Evolutionary conservation across 2,888 invertebrate species (phyloP).

Genomic region (Oxyteleia sp.): DNA sequence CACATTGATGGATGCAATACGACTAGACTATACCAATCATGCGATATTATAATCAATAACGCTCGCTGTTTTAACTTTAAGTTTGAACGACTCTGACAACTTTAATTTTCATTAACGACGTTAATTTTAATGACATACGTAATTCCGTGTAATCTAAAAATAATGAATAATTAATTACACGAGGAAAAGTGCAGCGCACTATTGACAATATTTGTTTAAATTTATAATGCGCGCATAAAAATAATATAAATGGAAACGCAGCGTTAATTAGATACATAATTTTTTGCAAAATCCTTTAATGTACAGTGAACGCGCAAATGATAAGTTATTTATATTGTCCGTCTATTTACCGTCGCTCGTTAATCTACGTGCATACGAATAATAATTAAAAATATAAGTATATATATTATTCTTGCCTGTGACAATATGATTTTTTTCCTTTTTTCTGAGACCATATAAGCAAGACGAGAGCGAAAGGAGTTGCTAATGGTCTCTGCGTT

Average conservation of each 20-base stretch:
- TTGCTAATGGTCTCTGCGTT: slow-evolving; percentile 82
- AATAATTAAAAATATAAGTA: slow-evolving; percentile 37
- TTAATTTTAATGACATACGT: slow-evolving; percentile 74
- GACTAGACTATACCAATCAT: slow-evolving; percentile 86
- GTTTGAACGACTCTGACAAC: slow-evolving; percentile 76
- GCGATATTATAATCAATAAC: slow-evolving; percentile 86
- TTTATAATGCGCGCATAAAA: background rate
- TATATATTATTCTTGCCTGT: slow-evolving; percentile 47
- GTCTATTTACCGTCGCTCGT: slow-evolving; percentile 20
- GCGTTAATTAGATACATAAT: slow-evolving; percentile 33
- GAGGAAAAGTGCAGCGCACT: background rate
- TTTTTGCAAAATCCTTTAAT: slow-evolving; percentile 46
- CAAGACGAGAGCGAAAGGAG: slow-evolving; percentile 72
- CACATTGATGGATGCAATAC: slow-evolving; percentile 81
- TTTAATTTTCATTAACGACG: no score
- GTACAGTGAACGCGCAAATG: slow-evolving; percentile 19
- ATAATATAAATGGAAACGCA: slow-evolving; percentile 32
- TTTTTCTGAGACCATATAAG: slow-evolving; percentile 54
- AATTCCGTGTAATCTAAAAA: slow-evolving; percentile 57
- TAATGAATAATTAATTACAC: slow-evolving; percentile 65
- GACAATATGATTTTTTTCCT: slow-evolving; percentile 33
- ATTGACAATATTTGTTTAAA: background rate
- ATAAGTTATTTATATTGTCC: slow-evolving; percentile 48
- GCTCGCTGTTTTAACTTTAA: slow-evolving; percentile 80
- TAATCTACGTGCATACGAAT: slow-evolving; percentile 19